These are phyloP conservation scores for Cyphomyrus plagiostoma DNA, from an alignment of 2,113 vertebrate genomes.

Conservation along the genomic window DNA sequence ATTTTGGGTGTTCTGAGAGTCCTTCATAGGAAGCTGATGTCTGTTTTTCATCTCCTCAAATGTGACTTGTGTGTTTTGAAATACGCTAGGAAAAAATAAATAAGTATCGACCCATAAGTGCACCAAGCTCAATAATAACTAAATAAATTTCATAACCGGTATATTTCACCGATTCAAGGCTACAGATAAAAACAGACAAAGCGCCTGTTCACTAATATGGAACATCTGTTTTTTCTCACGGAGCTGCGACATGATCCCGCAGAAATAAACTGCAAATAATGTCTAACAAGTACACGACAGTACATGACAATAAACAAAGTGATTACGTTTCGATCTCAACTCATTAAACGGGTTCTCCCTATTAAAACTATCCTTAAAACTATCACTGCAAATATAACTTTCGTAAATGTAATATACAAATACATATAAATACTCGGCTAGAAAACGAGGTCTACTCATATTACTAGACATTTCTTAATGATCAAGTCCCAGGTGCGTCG, in stretches of 20 bases:
- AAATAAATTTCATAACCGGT: neutral
- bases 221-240: neutral
- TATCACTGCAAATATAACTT: neutral
- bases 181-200: neutral
- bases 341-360: neutral
- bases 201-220: neutral
- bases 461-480: neutral
- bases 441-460: neutral
- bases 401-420: neutral
- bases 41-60: neutral
- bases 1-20: neutral
- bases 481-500: neutral
- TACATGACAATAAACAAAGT: neutral
- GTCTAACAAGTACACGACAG: neutral
- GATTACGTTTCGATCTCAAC: neutral
- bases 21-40: neutral
- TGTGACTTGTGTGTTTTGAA: neutral
- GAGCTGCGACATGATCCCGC: neutral
- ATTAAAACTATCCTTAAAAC: neutral
- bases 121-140: neutral
- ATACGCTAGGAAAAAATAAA: neutral
- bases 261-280: neutral
- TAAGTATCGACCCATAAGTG: neutral
- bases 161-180: neutral
- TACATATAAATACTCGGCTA: neutral